Conservation (phyloP, 2,888 invertebrate genomes). For the Disparrhopalites patrizii region DNA sequence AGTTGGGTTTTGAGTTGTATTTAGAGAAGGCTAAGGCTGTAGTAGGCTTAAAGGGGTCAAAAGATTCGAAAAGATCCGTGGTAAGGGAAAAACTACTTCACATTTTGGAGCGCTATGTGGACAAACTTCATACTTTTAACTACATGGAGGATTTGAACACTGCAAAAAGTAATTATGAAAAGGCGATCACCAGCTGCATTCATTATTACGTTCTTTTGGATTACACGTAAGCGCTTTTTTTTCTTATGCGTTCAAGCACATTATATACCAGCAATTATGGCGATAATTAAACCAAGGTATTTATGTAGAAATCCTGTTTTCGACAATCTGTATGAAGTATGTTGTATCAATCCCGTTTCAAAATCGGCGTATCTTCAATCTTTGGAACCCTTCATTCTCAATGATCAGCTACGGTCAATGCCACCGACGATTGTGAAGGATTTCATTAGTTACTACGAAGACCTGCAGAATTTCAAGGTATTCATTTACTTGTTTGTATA, state of each 20-base stretch:
- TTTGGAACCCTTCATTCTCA: constrained; percentile 66
- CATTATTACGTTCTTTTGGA: constrained; percentile 51
- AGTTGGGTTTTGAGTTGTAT: constrained; percentile 60
- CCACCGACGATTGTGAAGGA: constrained; percentile 70
- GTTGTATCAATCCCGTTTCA: constrained; percentile 59
- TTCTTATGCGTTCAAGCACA: neutral
- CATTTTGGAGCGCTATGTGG: constrained; percentile 51
- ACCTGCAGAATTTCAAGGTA: constrained; percentile 57
- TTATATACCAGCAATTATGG: neutral
- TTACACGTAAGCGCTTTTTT: constrained; percentile 54
- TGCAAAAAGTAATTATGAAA: constrained; percentile 46
- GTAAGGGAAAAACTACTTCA: constrained; percentile 53
- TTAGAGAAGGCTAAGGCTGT: constrained; percentile 62
- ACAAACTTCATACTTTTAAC: constrained; percentile 46
- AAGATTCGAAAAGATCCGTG: constrained; percentile 54
- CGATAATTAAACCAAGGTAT: constrained; percentile 43
- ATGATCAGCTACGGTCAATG: constrained; percentile 60
- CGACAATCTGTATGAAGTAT: constrained; percentile 62
- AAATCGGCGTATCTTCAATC: constrained; percentile 65
- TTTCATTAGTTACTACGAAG: constrained; percentile 65
- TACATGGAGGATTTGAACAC: constrained; percentile 45
- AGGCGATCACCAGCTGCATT: constrained; percentile 44
- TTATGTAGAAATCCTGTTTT: constrained; percentile 59
- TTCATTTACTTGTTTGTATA: too few relatives aligned
- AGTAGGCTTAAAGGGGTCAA: constrained; percentile 57